phyloP scores from a whole-genome alignment of 2,888 invertebrate genomes.

The Thymelicus sylvestris region DNA sequence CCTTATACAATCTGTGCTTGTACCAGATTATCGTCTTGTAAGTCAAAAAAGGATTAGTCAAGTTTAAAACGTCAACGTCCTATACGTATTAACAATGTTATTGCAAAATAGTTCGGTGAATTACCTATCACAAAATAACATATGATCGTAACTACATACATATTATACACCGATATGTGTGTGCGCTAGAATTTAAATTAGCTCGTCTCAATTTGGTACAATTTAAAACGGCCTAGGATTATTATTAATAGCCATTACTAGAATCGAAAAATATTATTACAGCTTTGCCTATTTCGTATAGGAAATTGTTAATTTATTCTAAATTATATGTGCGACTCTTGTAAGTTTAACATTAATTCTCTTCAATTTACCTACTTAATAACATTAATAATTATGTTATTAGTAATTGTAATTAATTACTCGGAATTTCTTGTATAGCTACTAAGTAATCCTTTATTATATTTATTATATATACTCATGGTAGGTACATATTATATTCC shows the following conservation, averaged over 20 bases:
- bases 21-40: too few relatives aligned
- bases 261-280: not conserved
- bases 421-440: too few relatives aligned
- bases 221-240: conserved; percentile 16
- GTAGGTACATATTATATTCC: too few relatives aligned
- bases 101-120: conserved; percentile 5
- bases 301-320: conserved; percentile 1
- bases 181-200: not conserved
- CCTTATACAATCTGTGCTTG: too few relatives aligned
- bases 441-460: too few relatives aligned
- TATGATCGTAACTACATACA: too few relatives aligned
- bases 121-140: not conserved
- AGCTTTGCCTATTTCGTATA: not conserved
- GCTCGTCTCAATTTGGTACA: conserved; percentile 29
- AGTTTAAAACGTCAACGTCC: not conserved
- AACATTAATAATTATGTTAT: too few relatives aligned
- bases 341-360: too few relatives aligned
- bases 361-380: too few relatives aligned
- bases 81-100: not conserved
- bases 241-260: not conserved
- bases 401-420: too few relatives aligned
- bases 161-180: not conserved
- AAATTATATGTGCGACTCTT: not conserved
- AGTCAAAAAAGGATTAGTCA: too few relatives aligned
- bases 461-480: too few relatives aligned